Evolutionary conservation across 2,888 invertebrate genomes (phyloP), one percentile per base, ranked within the genome.

Genomic region (Petrolisthes cinctipes): DNA sequence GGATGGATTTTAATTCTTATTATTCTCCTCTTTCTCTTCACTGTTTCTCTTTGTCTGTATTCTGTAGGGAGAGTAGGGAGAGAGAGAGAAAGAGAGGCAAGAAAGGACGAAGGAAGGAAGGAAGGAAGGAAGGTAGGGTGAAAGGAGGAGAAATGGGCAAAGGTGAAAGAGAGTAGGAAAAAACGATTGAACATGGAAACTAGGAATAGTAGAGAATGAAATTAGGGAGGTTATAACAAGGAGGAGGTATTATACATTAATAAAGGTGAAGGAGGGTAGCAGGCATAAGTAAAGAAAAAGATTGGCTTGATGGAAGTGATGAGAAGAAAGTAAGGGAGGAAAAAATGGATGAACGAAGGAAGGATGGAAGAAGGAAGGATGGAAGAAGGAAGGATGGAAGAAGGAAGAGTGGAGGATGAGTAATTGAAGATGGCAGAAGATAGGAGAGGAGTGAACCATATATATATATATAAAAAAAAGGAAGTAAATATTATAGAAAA

Each of bases 1-100:
- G 73, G 23, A 73, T 73, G n/a, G n/a, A 11, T 73, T 73, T 17
- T 73, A 73, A 73, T 73, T 11, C 73, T 66, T 66, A 14, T 66
- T 73, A 20, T 20, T n/a, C 73, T 23, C 9, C 7, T 11, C n/a
- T 73, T 73, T 73, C 9, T 73, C 73, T 73, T 23, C 23, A 73
- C 23, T 73, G 11, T 23, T 11, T 23, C n/a, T 73, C n/a, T 17
- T 61, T 61, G 9, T 61, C 0, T 61, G 9, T 61, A 11, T 17
- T 61, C 61, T 11, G 11, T 61, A 61, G 61, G 4, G 61, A 37
- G 61, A 61, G 61, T 61, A 61, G 61, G 61, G 61, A 61, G 17
- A 17, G 61, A 61, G 11, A 61, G 61, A 11, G 61, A 17, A 61
- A 61, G 61, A 17, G 9, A 61, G 61, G 61, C 17, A 61, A 17